Evolutionary conservation across 2,113 vertebrate genomes (phyloP).

Genomic region (Gorsachius goisagi): DNA sequence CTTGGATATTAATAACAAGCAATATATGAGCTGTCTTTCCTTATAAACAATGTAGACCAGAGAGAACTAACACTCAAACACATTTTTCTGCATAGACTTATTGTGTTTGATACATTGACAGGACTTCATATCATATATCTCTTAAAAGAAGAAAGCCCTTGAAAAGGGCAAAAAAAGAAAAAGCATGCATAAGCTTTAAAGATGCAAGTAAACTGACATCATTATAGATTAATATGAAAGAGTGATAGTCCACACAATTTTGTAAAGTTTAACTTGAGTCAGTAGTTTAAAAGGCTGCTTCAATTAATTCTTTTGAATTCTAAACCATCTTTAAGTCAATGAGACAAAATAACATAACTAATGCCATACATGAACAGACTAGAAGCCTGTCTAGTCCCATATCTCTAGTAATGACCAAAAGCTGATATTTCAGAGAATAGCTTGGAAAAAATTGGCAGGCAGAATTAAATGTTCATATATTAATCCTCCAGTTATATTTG

Average conservation of each 20-base stretch:
- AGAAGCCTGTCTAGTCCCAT: neutral
- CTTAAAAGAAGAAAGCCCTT: conserved; percentile 23
- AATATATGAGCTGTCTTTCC: conserved; percentile 50
- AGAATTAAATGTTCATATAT: neutral
- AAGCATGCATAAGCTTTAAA: neutral
- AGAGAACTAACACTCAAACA: conserved; percentile 37
- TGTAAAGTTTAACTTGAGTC: neutral
- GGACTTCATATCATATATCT: neutral
- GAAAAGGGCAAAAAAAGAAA: neutral
- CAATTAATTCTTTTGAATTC: neutral
- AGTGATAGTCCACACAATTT: neutral
- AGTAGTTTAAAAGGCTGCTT: neutral
- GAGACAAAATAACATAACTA: neutral
- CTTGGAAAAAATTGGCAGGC: neutral
- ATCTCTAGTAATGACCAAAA: neutral
- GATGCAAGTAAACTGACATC: neutral
- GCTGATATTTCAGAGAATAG: neutral
- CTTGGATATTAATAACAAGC: conserved; percentile 54
- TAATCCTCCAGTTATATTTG: neutral
- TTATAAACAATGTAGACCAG: conserved; percentile 45
- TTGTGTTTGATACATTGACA: conserved; percentile 23
- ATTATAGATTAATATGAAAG: conserved; percentile 14
- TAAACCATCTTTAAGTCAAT: neutral
- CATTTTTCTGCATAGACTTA: conserved; percentile 25
- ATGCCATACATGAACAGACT: neutral